phyloP scores from a whole-genome alignment of 2,113 vertebrate species.

The Charadrius vociferus region DNA sequence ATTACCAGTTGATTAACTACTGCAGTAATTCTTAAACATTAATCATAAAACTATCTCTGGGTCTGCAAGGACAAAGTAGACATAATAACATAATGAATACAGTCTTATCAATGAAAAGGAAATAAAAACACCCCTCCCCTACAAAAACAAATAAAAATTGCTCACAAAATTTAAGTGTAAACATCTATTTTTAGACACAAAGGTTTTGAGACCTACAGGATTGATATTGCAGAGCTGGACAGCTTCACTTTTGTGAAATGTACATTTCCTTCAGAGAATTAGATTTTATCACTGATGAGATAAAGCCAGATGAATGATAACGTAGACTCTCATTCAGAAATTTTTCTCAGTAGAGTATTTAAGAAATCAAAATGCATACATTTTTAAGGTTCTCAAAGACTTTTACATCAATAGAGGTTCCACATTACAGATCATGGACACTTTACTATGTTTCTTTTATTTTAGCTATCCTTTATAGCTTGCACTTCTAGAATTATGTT shows the following conservation, averaged over 20 bases:
- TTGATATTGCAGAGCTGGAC: background rate
- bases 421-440: no score
- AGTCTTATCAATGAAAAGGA: background rate
- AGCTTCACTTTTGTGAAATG: background rate
- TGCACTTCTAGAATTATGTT: background rate
- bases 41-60: background rate
- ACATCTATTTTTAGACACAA: background rate
- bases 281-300: background rate
- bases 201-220: background rate
- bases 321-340: background rate
- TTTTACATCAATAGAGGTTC: background rate
- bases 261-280: background rate
- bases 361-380: background rate
- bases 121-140: background rate
- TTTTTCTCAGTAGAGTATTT: background rate
- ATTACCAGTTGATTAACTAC: background rate
- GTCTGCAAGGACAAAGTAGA: background rate
- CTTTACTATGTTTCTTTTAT: background rate
- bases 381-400: background rate
- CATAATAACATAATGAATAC: background rate
- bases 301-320: background rate
- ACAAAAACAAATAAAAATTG: background rate
- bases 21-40: background rate
- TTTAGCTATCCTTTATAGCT: background rate
- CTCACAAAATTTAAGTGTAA: background rate